A percentile compares a stretch with the other conserved stretches of the same genome.
Conservation (phyloP, 2,797 vertebrate genomes). For the Psittacula derbiana region DNA sequence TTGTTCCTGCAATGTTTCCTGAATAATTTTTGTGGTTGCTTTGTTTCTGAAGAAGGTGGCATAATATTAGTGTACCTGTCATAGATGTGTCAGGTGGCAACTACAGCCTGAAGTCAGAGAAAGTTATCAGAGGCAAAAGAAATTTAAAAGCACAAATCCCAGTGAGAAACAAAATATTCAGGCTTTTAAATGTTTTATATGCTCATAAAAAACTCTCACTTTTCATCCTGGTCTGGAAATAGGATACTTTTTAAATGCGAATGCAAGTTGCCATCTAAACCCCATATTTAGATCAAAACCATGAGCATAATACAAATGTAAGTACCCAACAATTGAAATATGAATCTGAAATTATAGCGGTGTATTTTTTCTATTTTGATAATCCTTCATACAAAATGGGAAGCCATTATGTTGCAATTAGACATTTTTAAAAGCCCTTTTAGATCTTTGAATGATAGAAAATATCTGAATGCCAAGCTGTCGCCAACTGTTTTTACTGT, state of each 20-base stretch:
- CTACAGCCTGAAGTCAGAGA: neutral
- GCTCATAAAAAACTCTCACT: neutral
- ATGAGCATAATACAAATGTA: neutral
- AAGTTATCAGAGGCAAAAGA: neutral
- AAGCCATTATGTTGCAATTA: neutral
- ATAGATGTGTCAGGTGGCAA: neutral
- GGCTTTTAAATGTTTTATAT: neutral
- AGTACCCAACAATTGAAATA: neutral
- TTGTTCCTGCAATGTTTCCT: neutral
- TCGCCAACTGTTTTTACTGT: neutral
- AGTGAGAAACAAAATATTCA: neutral
- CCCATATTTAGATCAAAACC: neutral
- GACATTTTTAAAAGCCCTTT: constrained; percentile 17
- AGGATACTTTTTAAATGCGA: neutral
- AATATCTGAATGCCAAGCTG: neutral
- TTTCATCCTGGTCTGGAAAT: neutral
- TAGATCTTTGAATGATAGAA: neutral
- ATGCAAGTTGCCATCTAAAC: neutral
- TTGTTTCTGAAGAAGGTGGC: neutral
- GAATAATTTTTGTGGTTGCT: neutral
- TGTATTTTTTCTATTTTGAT: neutral
- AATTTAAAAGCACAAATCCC: neutral
- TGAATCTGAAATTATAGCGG: neutral
- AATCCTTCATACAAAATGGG: neutral
- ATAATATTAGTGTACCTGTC: neutral